A percentile compares a stretch with the other conserved stretches of the same genome.
Evolutionary conservation across 1,140 invertebrate species (phyloP).

Genomic region (Globodera ellingtonae): DNA sequence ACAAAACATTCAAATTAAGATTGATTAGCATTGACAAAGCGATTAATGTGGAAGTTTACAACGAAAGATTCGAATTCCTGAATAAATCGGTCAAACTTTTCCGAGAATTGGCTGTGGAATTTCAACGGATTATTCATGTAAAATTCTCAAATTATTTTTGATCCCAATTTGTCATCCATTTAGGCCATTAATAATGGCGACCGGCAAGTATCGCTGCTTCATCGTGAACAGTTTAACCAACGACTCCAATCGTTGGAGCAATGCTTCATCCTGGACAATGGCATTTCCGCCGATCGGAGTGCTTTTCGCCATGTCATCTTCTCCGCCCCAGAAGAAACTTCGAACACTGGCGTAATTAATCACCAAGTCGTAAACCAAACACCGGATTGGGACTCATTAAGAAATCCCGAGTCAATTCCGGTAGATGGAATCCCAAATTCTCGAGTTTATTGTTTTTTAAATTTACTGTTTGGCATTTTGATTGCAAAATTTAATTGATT

Average conservation of each 20-base stretch:
- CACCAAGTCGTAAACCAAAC: not conserved
- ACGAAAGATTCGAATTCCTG: constrained; percentile 20
- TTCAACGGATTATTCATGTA: constrained; percentile 41
- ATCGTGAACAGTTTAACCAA: constrained; percentile 32
- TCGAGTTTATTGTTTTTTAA: too few species aligned
- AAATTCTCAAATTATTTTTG: not conserved
- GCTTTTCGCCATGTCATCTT: constrained; percentile 31
- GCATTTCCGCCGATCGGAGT: constrained; percentile 9
- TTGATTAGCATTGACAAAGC: constrained; percentile 34
- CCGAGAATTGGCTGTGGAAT: constrained; percentile 13
- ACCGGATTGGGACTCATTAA: too few species aligned
- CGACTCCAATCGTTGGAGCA: constrained; percentile 28
- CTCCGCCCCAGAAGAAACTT: constrained; percentile 25
- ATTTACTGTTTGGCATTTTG: too few species aligned
- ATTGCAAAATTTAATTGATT: too few species aligned
- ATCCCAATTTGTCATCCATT: constrained; percentile 8
- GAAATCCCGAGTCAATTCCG: too few species aligned
- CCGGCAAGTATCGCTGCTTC: constrained; percentile 18
- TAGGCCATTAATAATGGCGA: constrained; percentile 41
- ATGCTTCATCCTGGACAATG: constrained; percentile 28
- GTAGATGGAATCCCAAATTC: too few species aligned
- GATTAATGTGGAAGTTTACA: constrained; percentile 33
- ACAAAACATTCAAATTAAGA: not conserved
- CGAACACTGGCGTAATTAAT: constrained; percentile 8
- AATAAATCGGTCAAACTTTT: constrained; percentile 34